These are phyloP conservation scores for Rapana venosa DNA, from an alignment of 2,888 invertebrate species.

Conservation along the genomic window DNA sequence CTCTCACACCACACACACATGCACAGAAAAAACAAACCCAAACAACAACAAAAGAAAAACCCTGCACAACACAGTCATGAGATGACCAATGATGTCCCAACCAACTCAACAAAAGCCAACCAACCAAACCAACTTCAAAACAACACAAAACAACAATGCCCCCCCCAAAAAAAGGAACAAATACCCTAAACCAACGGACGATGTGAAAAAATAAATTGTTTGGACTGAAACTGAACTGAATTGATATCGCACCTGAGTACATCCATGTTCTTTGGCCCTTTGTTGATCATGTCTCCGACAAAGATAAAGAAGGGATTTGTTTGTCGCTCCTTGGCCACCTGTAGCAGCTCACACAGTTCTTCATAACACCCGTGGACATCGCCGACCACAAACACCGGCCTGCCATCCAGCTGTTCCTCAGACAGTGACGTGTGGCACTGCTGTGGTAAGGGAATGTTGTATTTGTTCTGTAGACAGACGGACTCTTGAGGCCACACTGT, in stretches of 20 bases:
- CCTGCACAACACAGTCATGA: too few species aligned
- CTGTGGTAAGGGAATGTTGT: conserved; percentile 43
- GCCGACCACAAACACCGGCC: conserved; percentile 74
- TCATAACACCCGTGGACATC: conserved; percentile 78
- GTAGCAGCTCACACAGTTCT: conserved; percentile 71
- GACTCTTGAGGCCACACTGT: not conserved
- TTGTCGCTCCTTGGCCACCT: conserved; percentile 52
- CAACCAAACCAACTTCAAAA: too few species aligned
- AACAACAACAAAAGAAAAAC: too few species aligned
- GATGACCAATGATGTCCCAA: too few species aligned
- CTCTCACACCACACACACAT: too few species aligned
- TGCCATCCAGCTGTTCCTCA: conserved; percentile 47
- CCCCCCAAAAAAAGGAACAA: too few species aligned
- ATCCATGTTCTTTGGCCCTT: conserved; percentile 74
- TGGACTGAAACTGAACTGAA: not conserved
- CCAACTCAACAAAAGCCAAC: too few species aligned
- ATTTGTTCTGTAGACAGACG: conserved; percentile 36
- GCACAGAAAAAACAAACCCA: too few species aligned
- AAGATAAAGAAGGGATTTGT: conserved; percentile 66
- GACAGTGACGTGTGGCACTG: conserved; percentile 42
- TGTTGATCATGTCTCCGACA: conserved; percentile 77
- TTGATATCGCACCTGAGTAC: conserved; percentile 42
- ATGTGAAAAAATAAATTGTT: too few species aligned
- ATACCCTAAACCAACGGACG: too few species aligned
- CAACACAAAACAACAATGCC: too few species aligned